Conservation (phyloP, 2,113 vertebrate genomes). For the Danio rerio region GRCz12tu NC_133181.1:38598001-38598500, state of each 20-base stretch:
- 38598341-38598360: neutral
- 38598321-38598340: neutral
- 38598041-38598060: conserved; percentile 9
- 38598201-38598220: conserved; percentile 46
- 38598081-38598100: neutral
- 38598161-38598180: conserved; percentile 72
- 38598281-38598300: neutral
- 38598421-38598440: too few relatives aligned
- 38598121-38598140: conserved; percentile 66
- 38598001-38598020: neutral
- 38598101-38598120: conserved; percentile 55
- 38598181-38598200: conserved; percentile 62
- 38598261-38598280: neutral
- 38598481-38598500: too few relatives aligned
- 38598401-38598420: neutral
- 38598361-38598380: neutral
- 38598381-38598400: neutral
- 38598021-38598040: neutral
- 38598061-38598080: neutral
- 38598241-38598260: neutral
- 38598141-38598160: conserved; percentile 72
- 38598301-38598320: neutral
- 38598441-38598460: too few relatives aligned
- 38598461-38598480: too few relatives aligned
- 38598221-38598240: neutral